A percentile compares a stretch with the other conserved stretches of the same genome.
phyloP scores from a whole-genome alignment of 1,140 invertebrate species.

The Hycleus phaleratus region DNA sequence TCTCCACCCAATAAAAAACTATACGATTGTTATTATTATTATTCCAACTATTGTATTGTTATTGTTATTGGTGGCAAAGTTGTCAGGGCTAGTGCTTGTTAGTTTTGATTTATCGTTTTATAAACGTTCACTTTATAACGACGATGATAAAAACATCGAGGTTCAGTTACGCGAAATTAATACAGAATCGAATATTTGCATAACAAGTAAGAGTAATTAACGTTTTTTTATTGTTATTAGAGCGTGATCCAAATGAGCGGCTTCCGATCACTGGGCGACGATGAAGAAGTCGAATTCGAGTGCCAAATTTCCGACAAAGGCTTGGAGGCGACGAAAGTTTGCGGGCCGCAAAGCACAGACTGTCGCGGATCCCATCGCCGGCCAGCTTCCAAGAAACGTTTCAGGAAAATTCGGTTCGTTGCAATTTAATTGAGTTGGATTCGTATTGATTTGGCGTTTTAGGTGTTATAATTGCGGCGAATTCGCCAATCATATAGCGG shows the following conservation, averaged over 20 bases:
- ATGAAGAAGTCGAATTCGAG: constrained; percentile 80
- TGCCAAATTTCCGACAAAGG: constrained; percentile 77
- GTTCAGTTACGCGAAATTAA: too few species aligned
- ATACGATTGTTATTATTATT: constrained; percentile 14
- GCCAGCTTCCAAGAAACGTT: constrained; percentile 67
- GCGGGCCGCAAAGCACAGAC: constrained; percentile 63
- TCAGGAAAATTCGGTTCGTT: constrained; percentile 68
- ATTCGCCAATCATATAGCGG: constrained; percentile 83
- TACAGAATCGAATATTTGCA: too few species aligned
- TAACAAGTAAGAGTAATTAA: neutral
- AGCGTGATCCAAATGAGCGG: constrained; percentile 83
- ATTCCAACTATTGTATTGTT: neutral
- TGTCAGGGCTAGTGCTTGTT: constrained; percentile 9
- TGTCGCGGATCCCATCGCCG: constrained; percentile 72
- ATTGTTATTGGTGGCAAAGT: constrained; percentile 11
- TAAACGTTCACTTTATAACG: constrained; percentile 4
- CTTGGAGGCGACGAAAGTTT: constrained; percentile 74
- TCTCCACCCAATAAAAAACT: constrained; percentile 7
- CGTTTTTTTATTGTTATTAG: constrained; percentile 43
- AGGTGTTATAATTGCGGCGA: constrained; percentile 90
- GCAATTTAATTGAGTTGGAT: too few species aligned
- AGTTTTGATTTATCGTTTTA: constrained; percentile 15
- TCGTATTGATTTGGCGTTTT: constrained; percentile 25
- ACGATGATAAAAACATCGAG: too few species aligned
- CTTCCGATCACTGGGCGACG: constrained; percentile 78